These are phyloP conservation scores for Junonia oenone DNA, from an alignment of 2,888 invertebrate genomes.

Conservation along the genomic window DNA sequence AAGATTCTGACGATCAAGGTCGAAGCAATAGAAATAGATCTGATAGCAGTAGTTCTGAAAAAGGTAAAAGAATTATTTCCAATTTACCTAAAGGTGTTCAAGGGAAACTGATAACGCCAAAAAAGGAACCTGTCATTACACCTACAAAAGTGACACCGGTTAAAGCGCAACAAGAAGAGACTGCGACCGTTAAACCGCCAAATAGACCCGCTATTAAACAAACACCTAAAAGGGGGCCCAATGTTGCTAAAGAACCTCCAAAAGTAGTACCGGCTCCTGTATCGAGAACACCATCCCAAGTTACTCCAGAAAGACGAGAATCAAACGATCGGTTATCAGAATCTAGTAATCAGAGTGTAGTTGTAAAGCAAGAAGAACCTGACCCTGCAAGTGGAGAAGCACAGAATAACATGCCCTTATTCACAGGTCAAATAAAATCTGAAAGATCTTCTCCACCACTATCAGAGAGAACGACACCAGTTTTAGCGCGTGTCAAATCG, in stretches of 20 bases:
- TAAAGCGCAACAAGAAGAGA: constrained; percentile 37
- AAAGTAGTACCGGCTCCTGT: constrained; percentile 32
- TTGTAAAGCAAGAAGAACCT: constrained; percentile 60
- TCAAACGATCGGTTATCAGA: constrained; percentile 39
- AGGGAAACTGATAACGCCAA: constrained; percentile 36
- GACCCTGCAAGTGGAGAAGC: constrained; percentile 34
- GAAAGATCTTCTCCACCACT: constrained; percentile 57
- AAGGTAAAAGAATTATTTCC: constrained; percentile 30
- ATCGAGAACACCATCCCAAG: constrained; percentile 28
- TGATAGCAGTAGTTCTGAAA: constrained; percentile 45
- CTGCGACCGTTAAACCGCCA: constrained; percentile 37
- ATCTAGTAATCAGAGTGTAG: too few species aligned
- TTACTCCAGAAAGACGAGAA: constrained; percentile 40
- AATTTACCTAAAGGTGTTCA: constrained; percentile 44
- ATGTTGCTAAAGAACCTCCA: constrained; percentile 37
- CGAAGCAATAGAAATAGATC: constrained; percentile 36
- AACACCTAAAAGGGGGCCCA: constrained; percentile 62
- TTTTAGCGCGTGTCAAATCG: constrained; percentile 55
- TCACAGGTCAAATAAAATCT: constrained; percentile 58
- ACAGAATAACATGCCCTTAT: constrained; percentile 45
- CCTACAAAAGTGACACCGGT: constrained; percentile 37
- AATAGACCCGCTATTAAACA: constrained; percentile 62
- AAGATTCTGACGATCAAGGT: constrained; percentile 36
- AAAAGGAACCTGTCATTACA: constrained; percentile 36
- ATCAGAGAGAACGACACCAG: constrained; percentile 43